Evolutionary conservation across 2,113 vertebrate genomes (phyloP).

Genomic region (Malaclemys terrapin): DNA sequence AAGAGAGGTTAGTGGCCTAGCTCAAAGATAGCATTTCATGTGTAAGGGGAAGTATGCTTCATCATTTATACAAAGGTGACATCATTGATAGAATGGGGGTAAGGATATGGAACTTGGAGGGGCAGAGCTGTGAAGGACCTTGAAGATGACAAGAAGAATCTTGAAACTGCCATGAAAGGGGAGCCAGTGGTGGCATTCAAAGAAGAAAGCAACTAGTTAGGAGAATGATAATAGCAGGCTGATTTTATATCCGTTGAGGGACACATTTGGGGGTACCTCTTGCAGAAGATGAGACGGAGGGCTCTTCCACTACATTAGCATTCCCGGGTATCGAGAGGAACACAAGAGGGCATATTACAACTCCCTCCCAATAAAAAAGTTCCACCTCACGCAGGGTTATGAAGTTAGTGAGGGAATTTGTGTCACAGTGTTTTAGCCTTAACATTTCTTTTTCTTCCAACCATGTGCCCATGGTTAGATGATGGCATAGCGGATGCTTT

Average conservation of each 20-base stretch:
- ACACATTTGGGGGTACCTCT: neutral
- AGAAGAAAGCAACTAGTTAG: neutral
- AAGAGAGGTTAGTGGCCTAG: neutral
- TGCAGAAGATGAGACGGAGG: too few relatives aligned
- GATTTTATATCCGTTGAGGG: neutral
- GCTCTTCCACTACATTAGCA: too few relatives aligned
- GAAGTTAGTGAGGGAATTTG: too few relatives aligned
- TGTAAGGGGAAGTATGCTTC: neutral
- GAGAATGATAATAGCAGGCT: too few relatives aligned
- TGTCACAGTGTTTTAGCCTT: too few relatives aligned
- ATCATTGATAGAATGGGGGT: neutral
- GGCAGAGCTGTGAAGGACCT: neutral
- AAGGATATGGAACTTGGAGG: neutral
- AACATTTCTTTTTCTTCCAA: too few relatives aligned
- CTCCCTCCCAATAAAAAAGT: too few relatives aligned
- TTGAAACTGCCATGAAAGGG: neutral
- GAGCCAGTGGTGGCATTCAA: neutral
- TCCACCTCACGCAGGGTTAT: too few relatives aligned
- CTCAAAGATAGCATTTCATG: neutral
- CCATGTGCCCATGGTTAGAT: too few relatives aligned
- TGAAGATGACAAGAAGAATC: neutral
- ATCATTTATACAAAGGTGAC: neutral
- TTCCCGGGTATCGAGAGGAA: too few relatives aligned
- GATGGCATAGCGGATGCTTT: too few relatives aligned
- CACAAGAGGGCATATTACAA: too few relatives aligned